Conservation (phyloP, 2,797 vertebrate genomes). For the Muscicapa striata region DNA sequence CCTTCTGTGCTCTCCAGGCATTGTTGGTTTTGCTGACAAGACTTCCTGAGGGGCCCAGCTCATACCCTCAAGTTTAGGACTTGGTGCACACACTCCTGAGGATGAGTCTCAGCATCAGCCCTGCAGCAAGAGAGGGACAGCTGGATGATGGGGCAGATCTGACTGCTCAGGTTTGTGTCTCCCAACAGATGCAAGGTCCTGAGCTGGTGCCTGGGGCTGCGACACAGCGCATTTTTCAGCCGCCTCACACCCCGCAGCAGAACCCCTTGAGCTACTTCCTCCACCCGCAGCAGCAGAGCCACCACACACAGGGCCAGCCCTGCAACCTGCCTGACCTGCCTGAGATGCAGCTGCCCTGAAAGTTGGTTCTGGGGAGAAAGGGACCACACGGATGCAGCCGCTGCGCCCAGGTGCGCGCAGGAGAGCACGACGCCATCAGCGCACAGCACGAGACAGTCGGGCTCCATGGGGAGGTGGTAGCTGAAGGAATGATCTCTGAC, state of each 20-base stretch:
- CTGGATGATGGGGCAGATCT: background rate
- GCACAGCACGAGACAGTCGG: fast-evolving
- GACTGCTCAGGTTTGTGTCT: background rate
- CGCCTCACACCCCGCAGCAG: constrained; percentile 75
- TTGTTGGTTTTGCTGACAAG: background rate
- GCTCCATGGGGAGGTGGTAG: background rate
- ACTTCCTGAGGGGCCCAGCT: background rate
- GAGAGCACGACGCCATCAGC: fast-evolving
- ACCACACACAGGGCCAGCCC: constrained; percentile 78
- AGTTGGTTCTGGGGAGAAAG: background rate
- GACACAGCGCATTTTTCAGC: constrained; percentile 77
- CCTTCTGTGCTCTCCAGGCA: background rate
- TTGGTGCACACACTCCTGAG: background rate
- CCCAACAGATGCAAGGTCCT: constrained; percentile 79
- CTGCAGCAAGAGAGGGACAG: background rate
- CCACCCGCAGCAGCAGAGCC: constrained; percentile 80
- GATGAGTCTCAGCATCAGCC: background rate
- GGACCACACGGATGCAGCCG: background rate
- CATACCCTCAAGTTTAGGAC: fast-evolving
- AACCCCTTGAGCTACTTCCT: constrained; percentile 82
- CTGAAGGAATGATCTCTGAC: background rate
- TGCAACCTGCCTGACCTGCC: constrained; percentile 83
- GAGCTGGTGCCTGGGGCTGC: constrained; percentile 76
- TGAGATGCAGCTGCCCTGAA: constrained; percentile 85
- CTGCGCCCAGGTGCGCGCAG: fast-evolving